phyloP scores from a whole-genome alignment of 2,888 invertebrate species.

The Parascotia fuliginaria region DNA sequence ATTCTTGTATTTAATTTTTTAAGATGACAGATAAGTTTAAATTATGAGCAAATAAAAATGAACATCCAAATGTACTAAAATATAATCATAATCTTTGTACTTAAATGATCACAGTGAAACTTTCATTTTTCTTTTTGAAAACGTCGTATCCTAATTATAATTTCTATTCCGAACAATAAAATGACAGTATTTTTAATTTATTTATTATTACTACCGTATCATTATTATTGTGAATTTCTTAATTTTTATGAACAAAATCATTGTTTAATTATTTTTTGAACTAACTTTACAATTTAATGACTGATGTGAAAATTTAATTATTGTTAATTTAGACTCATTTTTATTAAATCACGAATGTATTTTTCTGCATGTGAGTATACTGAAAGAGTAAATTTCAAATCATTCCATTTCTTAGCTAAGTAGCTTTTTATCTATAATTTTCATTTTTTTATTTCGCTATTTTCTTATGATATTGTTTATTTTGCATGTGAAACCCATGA shows the following conservation, averaged over 20 bases:
- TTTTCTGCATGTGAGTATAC: conserved; percentile 78
- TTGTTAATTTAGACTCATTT: conserved; percentile 67
- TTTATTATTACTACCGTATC: conserved; percentile 69
- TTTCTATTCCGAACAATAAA: conserved; percentile 71
- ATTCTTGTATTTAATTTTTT: conserved; percentile 84
- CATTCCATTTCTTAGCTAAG: conserved; percentile 80
- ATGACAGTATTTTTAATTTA: conserved; percentile 81
- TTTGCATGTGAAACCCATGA: conserved; percentile 72
- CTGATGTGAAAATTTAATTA: conserved; percentile 73
- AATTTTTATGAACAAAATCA: conserved; percentile 68
- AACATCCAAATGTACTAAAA: conserved; percentile 61
- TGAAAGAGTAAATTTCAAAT: conserved; percentile 77
- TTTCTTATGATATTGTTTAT: conserved; percentile 65
- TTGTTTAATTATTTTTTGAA: conserved; percentile 76
- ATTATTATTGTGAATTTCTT: conserved; percentile 71
- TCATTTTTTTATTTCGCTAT: conserved; percentile 69
- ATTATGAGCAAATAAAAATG: conserved; percentile 71
- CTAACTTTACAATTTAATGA: conserved; percentile 79
- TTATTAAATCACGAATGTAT: conserved; percentile 73
- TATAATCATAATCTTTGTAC: conserved; percentile 75
- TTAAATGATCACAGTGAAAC: conserved; percentile 76
- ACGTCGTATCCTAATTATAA: conserved; percentile 58
- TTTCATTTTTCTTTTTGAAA: conserved; percentile 85
- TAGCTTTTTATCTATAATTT: conserved; percentile 57
- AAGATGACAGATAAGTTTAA: conserved; percentile 83